phyloP scores from a whole-genome alignment of 2,113 vertebrate species.

The Todiramphus chloris region DNA sequence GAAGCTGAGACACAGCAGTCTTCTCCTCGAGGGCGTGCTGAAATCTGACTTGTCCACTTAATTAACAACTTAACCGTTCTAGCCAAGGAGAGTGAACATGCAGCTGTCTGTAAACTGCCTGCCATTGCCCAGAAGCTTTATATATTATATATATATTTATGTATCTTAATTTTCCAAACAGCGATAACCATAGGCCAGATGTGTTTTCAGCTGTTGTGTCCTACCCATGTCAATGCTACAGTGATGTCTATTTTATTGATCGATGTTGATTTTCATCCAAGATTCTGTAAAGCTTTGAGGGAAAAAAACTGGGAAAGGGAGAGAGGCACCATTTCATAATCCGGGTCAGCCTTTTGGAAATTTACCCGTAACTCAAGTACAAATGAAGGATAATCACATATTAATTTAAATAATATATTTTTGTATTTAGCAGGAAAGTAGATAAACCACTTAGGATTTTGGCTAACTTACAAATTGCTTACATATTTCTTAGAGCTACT shows the following conservation, averaged over 20 bases:
- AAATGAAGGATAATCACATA: neutral
- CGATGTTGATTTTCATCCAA: neutral
- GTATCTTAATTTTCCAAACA: conserved; percentile 51
- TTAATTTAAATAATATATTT: neutral
- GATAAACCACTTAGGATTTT: neutral
- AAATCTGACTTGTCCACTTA: conserved; percentile 51
- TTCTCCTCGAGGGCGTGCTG: neutral
- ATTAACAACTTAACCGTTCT: conserved; percentile 56
- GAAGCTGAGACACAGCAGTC: neutral
- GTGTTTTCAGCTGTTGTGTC: neutral
- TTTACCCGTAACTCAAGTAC: neutral
- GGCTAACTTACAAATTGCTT: neutral
- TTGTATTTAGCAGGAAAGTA: neutral
- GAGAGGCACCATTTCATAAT: neutral
- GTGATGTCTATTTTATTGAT: neutral
- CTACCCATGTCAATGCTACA: neutral
- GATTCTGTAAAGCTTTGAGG: neutral
- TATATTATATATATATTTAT: neutral
- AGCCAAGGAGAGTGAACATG: conserved; percentile 38
- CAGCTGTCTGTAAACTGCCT: conserved; percentile 17
- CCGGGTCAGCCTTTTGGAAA: neutral
- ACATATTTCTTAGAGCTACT: neutral
- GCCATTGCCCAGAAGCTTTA: conserved; percentile 15
- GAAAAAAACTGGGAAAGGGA: neutral
- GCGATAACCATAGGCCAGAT: neutral